These are phyloP conservation scores for Telmatochromis sp. DNA, from an alignment of 2,113 vertebrate genomes.

Conservation along the genomic window DNA sequence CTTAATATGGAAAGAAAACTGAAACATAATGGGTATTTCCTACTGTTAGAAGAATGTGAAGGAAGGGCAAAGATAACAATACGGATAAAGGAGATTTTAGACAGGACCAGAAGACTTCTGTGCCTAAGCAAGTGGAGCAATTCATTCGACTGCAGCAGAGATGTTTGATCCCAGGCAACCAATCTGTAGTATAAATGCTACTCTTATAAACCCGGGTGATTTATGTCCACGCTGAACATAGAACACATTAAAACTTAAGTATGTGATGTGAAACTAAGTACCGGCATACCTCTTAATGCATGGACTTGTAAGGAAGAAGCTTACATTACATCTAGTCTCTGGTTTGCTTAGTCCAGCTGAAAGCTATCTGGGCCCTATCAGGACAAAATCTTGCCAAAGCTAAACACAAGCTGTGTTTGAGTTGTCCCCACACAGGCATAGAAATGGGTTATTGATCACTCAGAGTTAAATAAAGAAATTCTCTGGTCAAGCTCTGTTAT, in stretches of 20 bases:
- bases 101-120: background rate
- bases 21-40: background rate
- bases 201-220: background rate
- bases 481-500: background rate
- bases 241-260: background rate
- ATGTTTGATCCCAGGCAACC: background rate
- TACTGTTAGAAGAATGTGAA: background rate
- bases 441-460: background rate
- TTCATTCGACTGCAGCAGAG: background rate
- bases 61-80: background rate
- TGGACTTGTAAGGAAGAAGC: background rate
- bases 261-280: background rate
- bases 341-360: background rate
- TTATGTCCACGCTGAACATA: background rate
- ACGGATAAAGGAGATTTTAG: background rate
- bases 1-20: background rate
- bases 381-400: background rate
- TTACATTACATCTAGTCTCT: background rate
- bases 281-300: background rate
- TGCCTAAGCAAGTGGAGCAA: background rate
- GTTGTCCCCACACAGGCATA: background rate
- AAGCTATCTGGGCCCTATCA: background rate
- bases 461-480: background rate
- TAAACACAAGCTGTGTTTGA: background rate
- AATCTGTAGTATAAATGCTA: background rate